Evolutionary conservation across 2,113 vertebrate genomes (phyloP), one percentile per base, ranked within the genome.

Genomic region (Ia io): DNA sequence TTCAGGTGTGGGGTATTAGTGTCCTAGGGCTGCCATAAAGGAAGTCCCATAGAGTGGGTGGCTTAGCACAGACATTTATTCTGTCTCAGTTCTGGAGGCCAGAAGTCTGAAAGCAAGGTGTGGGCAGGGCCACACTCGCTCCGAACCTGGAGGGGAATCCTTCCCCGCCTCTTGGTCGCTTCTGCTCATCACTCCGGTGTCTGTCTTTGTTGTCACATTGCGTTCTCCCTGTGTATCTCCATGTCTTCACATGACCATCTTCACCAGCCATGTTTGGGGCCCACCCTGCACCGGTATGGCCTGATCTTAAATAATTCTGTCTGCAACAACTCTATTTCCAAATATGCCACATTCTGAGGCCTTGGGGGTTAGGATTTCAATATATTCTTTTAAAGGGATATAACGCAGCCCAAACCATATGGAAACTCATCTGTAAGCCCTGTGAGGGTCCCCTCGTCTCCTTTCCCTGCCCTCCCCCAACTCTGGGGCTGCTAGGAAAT

Each of bases 81-180:
- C 69, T 70, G 3, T 74, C 18, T 25, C 4, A 1, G 67, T 25
- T 28, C 51, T 20, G 9, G 53, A 47, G 69, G 40, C 32, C 40
- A 1, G 22, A 35, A 40, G 51, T 35, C 59, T 69, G 14, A 6
- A 40, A 30, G 30, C 12, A 18, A 49, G 42, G 71, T 37, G 65
- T 40, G 1, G 1, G 37, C 25, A 51, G 74, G 20, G 23, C 42
- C 3, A 0, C 8, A 0, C 30, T 37, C 12, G 32, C 11, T 32
- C 16, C 10, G 49, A 77, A 37, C 2, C 40, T 8, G 9, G 37
- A 0, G 25, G n/a, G 79, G 9, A 40, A 1, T 2, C 71, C 49
- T 23, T 53, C 32, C 47, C 44, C 7, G 28, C 25, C 61, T 23
- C n/a, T 6, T 61, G 35, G 5, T 25, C 2, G 56, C 16, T 18